phyloP scores from a whole-genome alignment of 1,140 invertebrate genomes.

The Homarus americanus region DNA sequence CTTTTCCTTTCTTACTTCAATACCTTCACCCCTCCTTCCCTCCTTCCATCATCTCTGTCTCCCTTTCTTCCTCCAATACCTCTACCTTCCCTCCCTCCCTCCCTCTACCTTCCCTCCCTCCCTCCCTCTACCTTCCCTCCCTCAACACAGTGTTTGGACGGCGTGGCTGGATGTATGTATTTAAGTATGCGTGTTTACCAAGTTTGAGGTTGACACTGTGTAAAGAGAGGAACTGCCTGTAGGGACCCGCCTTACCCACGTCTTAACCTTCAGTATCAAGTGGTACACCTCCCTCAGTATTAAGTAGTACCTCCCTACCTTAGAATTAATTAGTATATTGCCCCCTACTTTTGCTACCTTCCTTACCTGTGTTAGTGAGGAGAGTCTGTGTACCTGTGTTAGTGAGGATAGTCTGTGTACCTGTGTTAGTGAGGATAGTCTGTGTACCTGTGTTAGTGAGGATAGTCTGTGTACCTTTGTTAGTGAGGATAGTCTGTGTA shows the following conservation, averaged over 20 bases:
- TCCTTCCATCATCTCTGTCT: background rate
- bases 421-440: too few relatives aligned
- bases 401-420: too few relatives aligned
- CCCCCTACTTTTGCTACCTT: too few relatives aligned
- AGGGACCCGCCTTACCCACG: background rate
- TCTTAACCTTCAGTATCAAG: too few relatives aligned
- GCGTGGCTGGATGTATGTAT: background rate
- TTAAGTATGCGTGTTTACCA: slow-evolving; percentile 23
- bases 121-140: background rate
- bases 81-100: background rate
- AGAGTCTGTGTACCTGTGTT: background rate
- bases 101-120: background rate
- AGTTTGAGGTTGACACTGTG: slow-evolving; percentile 21
- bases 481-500: too few relatives aligned
- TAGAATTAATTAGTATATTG: too few relatives aligned
- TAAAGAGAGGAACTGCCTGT: background rate
- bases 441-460: too few relatives aligned
- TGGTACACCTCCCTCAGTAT: too few relatives aligned
- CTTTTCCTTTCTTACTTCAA: background rate
- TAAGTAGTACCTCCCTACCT: too few relatives aligned
- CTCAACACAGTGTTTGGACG: background rate
- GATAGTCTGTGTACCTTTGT: too few relatives aligned
- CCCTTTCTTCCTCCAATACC: background rate
- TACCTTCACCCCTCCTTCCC: background rate
- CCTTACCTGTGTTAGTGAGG: background rate